Evolutionary conservation across 2,113 vertebrate genomes (phyloP), one percentile per base, ranked within the genome.

Genomic region (Turnix velox): DNA sequence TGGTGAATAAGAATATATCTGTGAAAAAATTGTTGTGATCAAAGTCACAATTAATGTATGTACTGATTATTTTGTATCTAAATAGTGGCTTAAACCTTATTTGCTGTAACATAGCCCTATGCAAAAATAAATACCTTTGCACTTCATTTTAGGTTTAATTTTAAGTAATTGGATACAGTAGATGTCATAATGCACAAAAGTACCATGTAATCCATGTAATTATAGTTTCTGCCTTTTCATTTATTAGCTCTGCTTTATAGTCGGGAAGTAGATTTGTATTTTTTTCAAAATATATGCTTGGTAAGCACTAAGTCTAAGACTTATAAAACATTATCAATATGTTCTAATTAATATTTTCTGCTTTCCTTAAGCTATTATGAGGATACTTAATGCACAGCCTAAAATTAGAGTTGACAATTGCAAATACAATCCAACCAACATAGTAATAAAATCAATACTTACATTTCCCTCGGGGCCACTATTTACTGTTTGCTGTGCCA

Each of bases 361-460:
- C 96, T 97, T 98, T 97, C 94, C 93, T 96, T 95, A 96, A 97
- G 95, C 94, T 96, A 82, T 97, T 97, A 98, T 95, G 95, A 96
- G 93, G 94, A 97, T 98, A 97, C 96, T 98, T 98, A 98, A 98
- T 98, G 96, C 97, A 97, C 78, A 97, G 94, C 83, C 96, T 97
- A 97, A 98, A 98, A 98, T 98, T 97, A 98, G 97, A 98, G 96
- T 98, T 98, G 98, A 98, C 98, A 98, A 98, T 98, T 98, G 97
- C 97, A 98, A 98, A 98, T 97, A 97, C 96, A 97, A 97, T 96
- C 98, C 97, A 98, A 97, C 97, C 97, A 97, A 97, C 98, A 96
- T 95, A 96, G 98, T 98, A 98, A 98, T 98, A 98, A 98, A 98
- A 98, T 98, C 98, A 98, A 98, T 98, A 97, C 97, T 97, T 98